Percentiles rank a stretch among this genome's conserved stretches.
These are phyloP conservation scores for Eunapius fragilis DNA, from an alignment of 37 sponge, comb jelly and placozoan genomes.

Conservation along the genomic window DNA sequence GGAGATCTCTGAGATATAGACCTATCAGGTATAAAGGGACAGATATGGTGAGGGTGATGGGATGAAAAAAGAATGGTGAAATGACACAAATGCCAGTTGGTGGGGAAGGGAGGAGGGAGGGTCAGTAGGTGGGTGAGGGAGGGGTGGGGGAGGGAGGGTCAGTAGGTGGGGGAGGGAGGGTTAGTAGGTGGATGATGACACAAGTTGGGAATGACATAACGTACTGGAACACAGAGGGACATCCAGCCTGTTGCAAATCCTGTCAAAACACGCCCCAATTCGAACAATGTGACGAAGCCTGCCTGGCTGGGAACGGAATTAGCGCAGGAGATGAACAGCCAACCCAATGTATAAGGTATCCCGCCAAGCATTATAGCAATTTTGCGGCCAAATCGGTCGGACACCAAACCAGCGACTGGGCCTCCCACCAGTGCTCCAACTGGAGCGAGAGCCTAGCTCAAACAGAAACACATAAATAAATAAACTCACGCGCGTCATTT, in stretches of 20 bases:
- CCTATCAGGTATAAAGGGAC: not conserved
- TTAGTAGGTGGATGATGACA: not conserved
- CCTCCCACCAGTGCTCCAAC: conserved; percentile 71
- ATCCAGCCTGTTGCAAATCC: conserved; percentile 73
- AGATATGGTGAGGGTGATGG: not conserved
- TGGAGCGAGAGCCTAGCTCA: conserved; percentile 28
- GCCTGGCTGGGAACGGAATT: not conserved
- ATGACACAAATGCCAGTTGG: not conserved
- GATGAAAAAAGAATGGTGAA: not conserved
- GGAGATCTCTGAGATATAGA: conserved; percentile 59
- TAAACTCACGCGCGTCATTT: not conserved
- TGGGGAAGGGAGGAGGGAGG: not conserved
- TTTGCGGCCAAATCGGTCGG: conserved; percentile 60
- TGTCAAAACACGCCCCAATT: conserved; percentile 56
- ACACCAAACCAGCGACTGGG: conserved; percentile 35
- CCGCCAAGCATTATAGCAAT: conserved; percentile 41
- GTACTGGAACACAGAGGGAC: conserved; percentile 57
- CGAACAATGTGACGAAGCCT: conserved; percentile 33
- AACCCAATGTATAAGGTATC: conserved; percentile 41
- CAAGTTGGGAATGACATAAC: not conserved
- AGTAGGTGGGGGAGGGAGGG: not conserved
- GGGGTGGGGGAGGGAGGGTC: not conserved
- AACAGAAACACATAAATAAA: not conserved
- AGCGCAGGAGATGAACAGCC: conserved; percentile 45
- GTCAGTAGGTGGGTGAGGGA: no score